These are phyloP conservation scores for Leptinotarsa peninsularis DNA, from an alignment of 2,888 invertebrate genomes.

Conservation along the genomic window DNA sequence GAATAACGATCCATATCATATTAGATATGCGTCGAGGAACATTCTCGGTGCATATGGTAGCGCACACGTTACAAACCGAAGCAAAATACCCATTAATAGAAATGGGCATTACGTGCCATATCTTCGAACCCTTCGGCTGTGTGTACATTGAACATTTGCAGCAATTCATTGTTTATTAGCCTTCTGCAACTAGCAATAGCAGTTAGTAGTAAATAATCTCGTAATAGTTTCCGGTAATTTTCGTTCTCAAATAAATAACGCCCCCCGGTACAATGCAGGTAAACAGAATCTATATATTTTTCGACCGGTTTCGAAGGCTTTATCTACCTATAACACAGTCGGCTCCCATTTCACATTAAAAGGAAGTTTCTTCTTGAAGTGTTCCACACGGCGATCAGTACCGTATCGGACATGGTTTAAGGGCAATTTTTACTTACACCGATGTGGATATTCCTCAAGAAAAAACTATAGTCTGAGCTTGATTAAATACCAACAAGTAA, in stretches of 20 bases:
- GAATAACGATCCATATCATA: background rate
- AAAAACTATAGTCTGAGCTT: too few relatives aligned
- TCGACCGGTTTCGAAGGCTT: slow-evolving; percentile 27
- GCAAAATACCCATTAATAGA: slow-evolving; percentile 11
- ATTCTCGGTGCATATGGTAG: slow-evolving; percentile 7
- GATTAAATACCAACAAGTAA: too few relatives aligned
- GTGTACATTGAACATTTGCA: slow-evolving; percentile 29
- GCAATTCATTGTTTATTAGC: slow-evolving; percentile 32
- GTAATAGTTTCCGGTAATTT: slow-evolving; percentile 40
- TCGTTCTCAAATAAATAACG: slow-evolving; percentile 33
- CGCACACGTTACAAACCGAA: slow-evolving; percentile 8
- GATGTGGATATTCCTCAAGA: too few relatives aligned
- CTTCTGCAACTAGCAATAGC: slow-evolving; percentile 31
- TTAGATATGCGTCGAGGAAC: background rate
- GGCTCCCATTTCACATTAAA: slow-evolving; percentile 28
- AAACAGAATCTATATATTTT: slow-evolving; percentile 35
- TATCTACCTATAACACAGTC: slow-evolving; percentile 25
- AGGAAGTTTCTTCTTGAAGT: slow-evolving; percentile 12
- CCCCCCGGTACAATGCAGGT: slow-evolving; percentile 37
- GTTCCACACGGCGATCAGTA: slow-evolving; percentile 1
- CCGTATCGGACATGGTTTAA: background rate
- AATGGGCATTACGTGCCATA: slow-evolving; percentile 9
- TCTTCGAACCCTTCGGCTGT: slow-evolving; percentile 28
- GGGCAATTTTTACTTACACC: background rate
- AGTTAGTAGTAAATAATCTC: slow-evolving; percentile 38